Evolutionary conservation across 2,888 invertebrate genomes (phyloP), one percentile per base, ranked within the genome.

Genomic region (Mesopsocus fuscifrons): DNA sequence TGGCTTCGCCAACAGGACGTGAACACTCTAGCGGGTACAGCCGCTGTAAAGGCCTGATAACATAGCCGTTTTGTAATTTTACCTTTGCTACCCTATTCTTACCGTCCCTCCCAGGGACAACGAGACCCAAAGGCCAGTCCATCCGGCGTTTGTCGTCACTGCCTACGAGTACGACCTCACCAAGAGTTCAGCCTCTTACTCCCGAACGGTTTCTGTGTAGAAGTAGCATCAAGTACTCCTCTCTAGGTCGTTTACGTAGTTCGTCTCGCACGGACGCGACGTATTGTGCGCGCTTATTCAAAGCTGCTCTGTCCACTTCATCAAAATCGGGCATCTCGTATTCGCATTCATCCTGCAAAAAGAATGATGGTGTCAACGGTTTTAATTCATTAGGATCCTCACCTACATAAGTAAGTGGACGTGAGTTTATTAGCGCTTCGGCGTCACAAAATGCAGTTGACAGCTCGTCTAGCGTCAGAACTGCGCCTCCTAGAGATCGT

Each of bases 401-500:
- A 26, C 26, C 6, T 11, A 26, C 11, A 11, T 26, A 26, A 9
- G 26, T 26, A 26, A 26, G 11, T 6, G 26, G 26, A 9, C 26
- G 6, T 26, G 26, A 26, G 6, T 26, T 26, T 9, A 26, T 26
- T 11, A 26, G 11, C 8, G 8, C 11, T 26, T 26, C 26, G 26
- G 26, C 11, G 6, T 26, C 26, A 11, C 26, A 26, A 6, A 26
- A 9, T 26, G 26, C 26, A 6, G 26, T 26, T 9, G 8, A 11
- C 11, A 26, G 11, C 11, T 26, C 26, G 6, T 26, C 26, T 26
- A 9, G 6, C 11, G 26, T 49, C 48, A 60, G 47, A 41, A 51
- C 51, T 2, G 54, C 49, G 32, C 51, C 52, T 11, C 61, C 58
- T 2, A 63, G 45, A 5, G 55, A 49, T 42, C 54, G 51, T 11